Evolutionary conservation across 2,888 invertebrate species (phyloP).

Genomic region (Pasiphila rectangulata): DNA sequence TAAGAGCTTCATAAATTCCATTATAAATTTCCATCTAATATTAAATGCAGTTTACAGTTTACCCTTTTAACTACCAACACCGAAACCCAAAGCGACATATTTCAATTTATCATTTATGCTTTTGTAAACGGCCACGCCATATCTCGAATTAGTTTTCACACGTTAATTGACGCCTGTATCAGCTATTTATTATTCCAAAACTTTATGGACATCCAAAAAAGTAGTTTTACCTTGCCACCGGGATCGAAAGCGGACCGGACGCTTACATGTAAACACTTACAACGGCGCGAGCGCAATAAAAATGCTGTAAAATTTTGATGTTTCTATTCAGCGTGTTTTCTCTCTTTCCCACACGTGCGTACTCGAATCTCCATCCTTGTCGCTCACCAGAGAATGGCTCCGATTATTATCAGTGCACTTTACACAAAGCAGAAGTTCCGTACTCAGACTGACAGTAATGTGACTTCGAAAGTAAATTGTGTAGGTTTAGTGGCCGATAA

Average conservation of each 20-base stretch:
- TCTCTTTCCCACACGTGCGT: constrained; percentile 39
- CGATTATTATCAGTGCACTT: constrained; percentile 81
- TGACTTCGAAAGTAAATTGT: constrained; percentile 76
- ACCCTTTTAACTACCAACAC: constrained; percentile 30
- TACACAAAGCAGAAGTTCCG: constrained; percentile 78
- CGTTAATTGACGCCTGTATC: constrained; percentile 33
- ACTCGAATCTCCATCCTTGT: constrained; percentile 42
- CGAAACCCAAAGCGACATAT: neutral
- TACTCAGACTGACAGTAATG: constrained; percentile 73
- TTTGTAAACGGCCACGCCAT: constrained; percentile 14
- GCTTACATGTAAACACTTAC: constrained; percentile 67
- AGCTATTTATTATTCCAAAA: constrained; percentile 32
- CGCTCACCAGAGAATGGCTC: constrained; percentile 60
- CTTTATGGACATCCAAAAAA: constrained; percentile 37
- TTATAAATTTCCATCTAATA: constrained; percentile 26
- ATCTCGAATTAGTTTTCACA: constrained; percentile 31
- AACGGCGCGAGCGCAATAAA: constrained; percentile 73
- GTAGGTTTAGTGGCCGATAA: constrained; percentile 71
- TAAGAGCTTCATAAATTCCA: constrained; percentile 47
- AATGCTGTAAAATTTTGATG: constrained; percentile 81
- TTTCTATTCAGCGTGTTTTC: constrained; percentile 69
- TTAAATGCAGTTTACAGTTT: constrained; percentile 35
- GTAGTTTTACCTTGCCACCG: constrained; percentile 45
- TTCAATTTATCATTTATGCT: constrained; percentile 10
- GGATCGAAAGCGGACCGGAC: constrained; percentile 61